Conservation (phyloP, 2,113 vertebrate species). For the Naja naja region DNA sequence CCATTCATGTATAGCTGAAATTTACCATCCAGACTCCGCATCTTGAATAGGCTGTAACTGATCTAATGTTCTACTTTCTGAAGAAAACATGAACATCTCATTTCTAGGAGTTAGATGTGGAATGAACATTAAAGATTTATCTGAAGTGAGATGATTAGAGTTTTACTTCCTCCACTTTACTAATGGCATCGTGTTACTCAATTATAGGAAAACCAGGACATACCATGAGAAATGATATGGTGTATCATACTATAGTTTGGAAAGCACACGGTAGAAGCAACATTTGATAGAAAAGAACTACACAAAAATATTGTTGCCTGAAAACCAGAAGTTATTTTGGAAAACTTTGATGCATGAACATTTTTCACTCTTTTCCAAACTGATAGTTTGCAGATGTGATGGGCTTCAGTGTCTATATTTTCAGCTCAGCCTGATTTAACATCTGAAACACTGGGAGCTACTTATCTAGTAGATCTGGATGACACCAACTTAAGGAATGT, state of each 20-base stretch:
- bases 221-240: background rate
- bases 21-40: background rate
- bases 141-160: background rate
- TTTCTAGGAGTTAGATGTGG: background rate
- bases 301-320: background rate
- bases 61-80: background rate
- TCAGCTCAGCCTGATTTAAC: background rate
- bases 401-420: background rate
- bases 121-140: background rate
- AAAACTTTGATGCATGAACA: background rate
- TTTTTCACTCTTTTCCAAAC: background rate
- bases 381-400: background rate
- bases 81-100: background rate
- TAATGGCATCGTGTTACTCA: too few relatives aligned
- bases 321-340: background rate
- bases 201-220: background rate
- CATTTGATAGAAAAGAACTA: background rate
- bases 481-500: background rate
- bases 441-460: background rate
- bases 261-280: background rate
- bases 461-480: background rate
- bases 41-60: background rate
- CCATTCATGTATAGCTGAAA: background rate
- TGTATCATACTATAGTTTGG: background rate
- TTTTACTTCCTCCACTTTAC: background rate